Base-by-base conservation (phyloP, 2,888 invertebrate species). In the Oligia latruncula region DNA sequence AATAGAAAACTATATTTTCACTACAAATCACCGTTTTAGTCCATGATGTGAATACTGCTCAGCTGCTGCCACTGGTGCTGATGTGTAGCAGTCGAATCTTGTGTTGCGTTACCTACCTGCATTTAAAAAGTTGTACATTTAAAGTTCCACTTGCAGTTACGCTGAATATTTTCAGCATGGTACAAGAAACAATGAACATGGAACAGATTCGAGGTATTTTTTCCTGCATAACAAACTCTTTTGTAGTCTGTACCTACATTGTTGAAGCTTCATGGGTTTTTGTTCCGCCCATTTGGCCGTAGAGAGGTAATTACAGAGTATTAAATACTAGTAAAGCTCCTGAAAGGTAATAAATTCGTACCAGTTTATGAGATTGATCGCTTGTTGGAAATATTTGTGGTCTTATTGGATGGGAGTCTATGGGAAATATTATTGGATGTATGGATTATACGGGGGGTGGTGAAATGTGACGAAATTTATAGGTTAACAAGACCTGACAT, bases 251-350 rank as follows among this genome's bases (percentile, higher is more conserved):
- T 78, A 87, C 29, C 29, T 29, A 29, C 80, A 74, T 65, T 85
- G 89, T 87, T 88, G 78, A 79, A 35, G 77, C 81, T 87, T 77
- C 77, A 84, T 75, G 74, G 87, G 74, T 52, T 87, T 74, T 84
- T 73, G 85, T 87, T 70, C 77, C 85, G 85, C 87, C 87, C 85
- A 72, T 77, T 86, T 74, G 52, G 55, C 68, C 52, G 77, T 84
- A 81, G 71, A 77, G 72, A 58, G 64, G 84, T 85, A 81, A 85
- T 85, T 87, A 87, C 77, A 64, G 74, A 77, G 87, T 84, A 87
- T 85, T 85, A 87, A 84, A 87, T 81, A 81, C 74, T 81, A 87
- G 72, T 85, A 81, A 81, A 85, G 84, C 85, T 85, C 77, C 85
- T 87, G 87, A 85, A 85, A 81, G 74, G 84, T 87, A 84, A 81